Evolutionary conservation across 2,113 vertebrate species (phyloP).

Genomic region (zebrafish (Danio rerio)): GRCz12tu NC_133198.1:33978001-33978500

Average conservation of each 20-base stretch:
- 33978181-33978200: conserved; percentile 73
- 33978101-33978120: conserved; percentile 71
- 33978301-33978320: background rate
- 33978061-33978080: conserved; percentile 60
- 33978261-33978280: background rate
- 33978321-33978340: no score
- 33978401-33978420: no score
- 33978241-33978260: background rate
- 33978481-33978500: no score
- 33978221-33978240: background rate
- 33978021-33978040: conserved; percentile 58
- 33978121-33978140: conserved; percentile 62
- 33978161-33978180: conserved; percentile 69
- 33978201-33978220: conserved; percentile 73
- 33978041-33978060: conserved; percentile 61
- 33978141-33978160: conserved; percentile 65
- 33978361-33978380: no score
- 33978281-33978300: background rate
- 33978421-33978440: no score
- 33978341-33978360: no score
- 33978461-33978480: no score
- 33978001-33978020: conserved; percentile 63
- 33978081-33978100: conserved; percentile 67
- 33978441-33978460: no score
- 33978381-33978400: no score